phyloP scores from a whole-genome alignment of 2,888 invertebrate genomes.

The Platycheirus rosarum region DNA sequence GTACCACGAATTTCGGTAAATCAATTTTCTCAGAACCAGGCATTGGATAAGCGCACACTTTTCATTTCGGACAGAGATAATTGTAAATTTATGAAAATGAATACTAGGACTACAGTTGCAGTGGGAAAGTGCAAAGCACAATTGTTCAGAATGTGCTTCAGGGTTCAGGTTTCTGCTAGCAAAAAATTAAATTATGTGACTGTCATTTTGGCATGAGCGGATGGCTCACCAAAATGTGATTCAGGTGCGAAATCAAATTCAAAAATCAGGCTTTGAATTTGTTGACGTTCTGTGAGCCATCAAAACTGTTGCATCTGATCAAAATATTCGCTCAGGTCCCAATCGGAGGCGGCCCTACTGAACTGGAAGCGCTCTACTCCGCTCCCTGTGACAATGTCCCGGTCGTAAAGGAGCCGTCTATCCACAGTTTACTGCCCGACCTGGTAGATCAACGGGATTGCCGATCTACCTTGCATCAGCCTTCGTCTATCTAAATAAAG shows the following conservation, averaged over 20 bases:
- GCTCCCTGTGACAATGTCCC: no score
- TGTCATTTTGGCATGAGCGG: conserved; percentile 3
- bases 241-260: not conserved
- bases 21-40: not conserved
- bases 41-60: conserved; percentile 9
- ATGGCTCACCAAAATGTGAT: conserved; percentile 6
- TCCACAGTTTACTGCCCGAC: no score
- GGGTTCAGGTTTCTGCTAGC: not conserved
- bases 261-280: not conserved
- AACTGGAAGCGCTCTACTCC: no score
- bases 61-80: conserved; percentile 11
- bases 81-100: conserved; percentile 2
- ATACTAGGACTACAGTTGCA: conserved; percentile 3
- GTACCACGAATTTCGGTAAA: not conserved
- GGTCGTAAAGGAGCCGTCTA: no score
- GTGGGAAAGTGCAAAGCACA: not conserved
- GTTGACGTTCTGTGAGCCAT: no score
- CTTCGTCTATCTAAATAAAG: no score
- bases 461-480: no score
- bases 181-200: not conserved
- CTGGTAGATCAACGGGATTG: no score
- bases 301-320: no score
- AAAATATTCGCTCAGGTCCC: no score
- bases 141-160: conserved; percentile 2
- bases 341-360: no score